Conservation (phyloP, 2,888 invertebrate species). For the Aradus depressus region DNA sequence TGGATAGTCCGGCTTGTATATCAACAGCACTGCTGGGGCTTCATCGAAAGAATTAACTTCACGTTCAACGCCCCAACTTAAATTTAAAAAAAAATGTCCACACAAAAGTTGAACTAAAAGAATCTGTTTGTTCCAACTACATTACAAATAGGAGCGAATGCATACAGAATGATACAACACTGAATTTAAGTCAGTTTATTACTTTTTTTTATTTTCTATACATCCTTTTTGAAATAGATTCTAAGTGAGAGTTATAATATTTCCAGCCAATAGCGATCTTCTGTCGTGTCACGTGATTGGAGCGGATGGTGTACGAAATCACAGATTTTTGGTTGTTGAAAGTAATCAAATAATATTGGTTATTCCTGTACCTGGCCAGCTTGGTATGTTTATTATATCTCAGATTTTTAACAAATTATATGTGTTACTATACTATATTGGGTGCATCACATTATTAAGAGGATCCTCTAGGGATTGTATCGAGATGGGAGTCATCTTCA, state of each 20-base stretch:
- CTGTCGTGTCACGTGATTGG: constrained; percentile 90
- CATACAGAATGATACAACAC: constrained; percentile 84
- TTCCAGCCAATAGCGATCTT: constrained; percentile 86
- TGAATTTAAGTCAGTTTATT: constrained; percentile 76
- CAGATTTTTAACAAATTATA: too few species aligned
- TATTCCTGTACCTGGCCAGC: constrained; percentile 84
- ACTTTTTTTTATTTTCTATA: not conserved
- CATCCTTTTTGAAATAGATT: constrained; percentile 1
- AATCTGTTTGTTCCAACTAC: too few species aligned
- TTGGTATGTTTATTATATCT: constrained; percentile 40
- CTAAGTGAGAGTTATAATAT: constrained; percentile 15
- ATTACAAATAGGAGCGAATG: constrained; percentile 79
- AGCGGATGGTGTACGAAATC: constrained; percentile 78
- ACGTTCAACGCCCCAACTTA: too few species aligned
- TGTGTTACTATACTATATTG: too few species aligned
- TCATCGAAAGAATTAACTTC: too few species aligned
- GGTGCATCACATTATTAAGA: too few species aligned
- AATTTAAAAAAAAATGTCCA: too few species aligned
- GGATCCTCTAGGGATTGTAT: too few species aligned
- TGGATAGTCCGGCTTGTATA: too few species aligned
- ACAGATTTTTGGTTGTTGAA: constrained; percentile 94
- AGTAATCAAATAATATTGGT: constrained; percentile 90
- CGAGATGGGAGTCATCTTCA: too few species aligned
- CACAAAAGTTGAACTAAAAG: too few species aligned
- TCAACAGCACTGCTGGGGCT: too few species aligned